These are phyloP conservation scores for Lamellibrachia luymesi DNA, from an alignment of 1,140 invertebrate species.

Conservation along the genomic window DNA sequence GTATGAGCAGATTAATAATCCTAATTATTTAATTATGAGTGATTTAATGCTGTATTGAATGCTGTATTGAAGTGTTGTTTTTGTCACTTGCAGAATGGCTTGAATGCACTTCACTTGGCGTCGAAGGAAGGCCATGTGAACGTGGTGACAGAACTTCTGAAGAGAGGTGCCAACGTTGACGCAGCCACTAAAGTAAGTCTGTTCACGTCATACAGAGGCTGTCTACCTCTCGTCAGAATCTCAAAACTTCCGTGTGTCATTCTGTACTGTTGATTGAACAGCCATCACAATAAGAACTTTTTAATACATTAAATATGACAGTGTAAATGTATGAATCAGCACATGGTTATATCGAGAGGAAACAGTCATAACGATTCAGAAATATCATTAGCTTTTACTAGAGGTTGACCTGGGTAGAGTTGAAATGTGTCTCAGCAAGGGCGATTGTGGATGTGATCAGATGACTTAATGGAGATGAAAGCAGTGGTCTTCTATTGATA, in stretches of 20 bases:
- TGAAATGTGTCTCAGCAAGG: background rate
- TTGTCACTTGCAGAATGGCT: constrained; percentile 59
- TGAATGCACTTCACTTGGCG: constrained; percentile 94
- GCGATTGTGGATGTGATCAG: background rate
- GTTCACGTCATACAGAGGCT: background rate
- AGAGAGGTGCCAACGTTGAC: constrained; percentile 88
- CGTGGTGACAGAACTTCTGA: constrained; percentile 86
- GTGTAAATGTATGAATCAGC: no score
- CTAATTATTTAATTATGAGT: no score
- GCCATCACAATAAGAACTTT: no score
- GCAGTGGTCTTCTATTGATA: background rate
- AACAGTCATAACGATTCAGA: background rate
- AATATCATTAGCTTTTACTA: background rate
- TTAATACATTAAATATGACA: no score
- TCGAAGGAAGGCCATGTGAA: constrained; percentile 95
- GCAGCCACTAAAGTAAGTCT: constrained; percentile 42
- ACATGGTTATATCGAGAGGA: no score
- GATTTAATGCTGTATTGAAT: no score
- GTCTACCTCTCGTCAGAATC: background rate
- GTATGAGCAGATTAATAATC: no score
- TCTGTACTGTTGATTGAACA: no score
- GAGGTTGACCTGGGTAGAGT: background rate
- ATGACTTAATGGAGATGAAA: background rate
- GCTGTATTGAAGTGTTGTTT: background rate
- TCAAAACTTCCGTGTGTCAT: no score